Conservation (phyloP, 1,140 invertebrate genomes). For the Forficula auricularia region DNA sequence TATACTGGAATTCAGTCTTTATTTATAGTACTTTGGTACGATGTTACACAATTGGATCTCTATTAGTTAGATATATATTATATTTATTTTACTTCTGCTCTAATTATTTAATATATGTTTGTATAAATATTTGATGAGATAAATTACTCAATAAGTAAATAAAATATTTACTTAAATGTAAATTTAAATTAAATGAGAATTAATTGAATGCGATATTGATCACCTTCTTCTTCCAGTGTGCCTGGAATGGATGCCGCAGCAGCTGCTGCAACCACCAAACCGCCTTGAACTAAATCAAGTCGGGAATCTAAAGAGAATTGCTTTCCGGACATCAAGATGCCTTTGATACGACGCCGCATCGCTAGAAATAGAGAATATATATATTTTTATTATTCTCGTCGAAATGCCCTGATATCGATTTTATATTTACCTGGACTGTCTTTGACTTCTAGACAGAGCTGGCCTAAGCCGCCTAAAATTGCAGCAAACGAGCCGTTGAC, state of each 20-base stretch:
- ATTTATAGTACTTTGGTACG: no score
- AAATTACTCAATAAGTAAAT: neutral
- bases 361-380: slow-evolving; percentile 26
- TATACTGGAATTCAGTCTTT: no score
- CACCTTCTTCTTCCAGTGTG: neutral
- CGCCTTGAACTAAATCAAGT: slow-evolving; percentile 73
- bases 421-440: slow-evolving; percentile 49
- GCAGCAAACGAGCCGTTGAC: slow-evolving; percentile 92
- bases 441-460: slow-evolving; percentile 44
- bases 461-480: slow-evolving; percentile 65
- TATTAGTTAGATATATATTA: no score
- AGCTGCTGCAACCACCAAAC: neutral
- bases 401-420: no score
- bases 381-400: neutral
- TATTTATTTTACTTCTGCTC: no score
- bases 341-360: slow-evolving; percentile 63
- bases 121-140: no score
- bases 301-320: slow-evolving; percentile 79
- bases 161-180: neutral
- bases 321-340: slow-evolving; percentile 74
- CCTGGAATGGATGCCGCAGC: slow-evolving; percentile 23
- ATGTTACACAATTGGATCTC: no score
- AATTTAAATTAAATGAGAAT: slow-evolving; percentile 2
- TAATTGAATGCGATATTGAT: neutral
- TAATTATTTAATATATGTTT: no score